Percentiles rank a stretch among this genome's conserved stretches.
phyloP scores from a whole-genome alignment of 2,888 invertebrate species.

The Eupithecia exiguata region DNA sequence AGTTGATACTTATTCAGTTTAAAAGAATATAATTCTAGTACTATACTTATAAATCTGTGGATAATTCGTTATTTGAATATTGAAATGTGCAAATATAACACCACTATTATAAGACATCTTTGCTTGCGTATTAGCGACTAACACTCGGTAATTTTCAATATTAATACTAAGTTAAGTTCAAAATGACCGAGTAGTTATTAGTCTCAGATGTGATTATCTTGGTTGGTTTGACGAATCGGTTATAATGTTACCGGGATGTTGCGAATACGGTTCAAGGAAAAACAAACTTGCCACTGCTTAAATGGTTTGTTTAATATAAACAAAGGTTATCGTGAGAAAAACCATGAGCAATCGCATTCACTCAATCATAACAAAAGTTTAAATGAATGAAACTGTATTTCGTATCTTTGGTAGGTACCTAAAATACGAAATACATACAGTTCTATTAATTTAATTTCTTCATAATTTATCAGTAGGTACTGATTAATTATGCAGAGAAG shows the following conservation, averaged over 20 bases:
- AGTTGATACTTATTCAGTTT: background rate
- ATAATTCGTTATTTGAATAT: background rate
- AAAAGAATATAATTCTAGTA: background rate
- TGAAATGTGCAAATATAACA: background rate
- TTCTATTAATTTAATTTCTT: too few relatives aligned
- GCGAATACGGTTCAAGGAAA: slow-evolving; percentile 19
- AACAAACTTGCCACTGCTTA: slow-evolving; percentile 13
- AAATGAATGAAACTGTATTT: background rate
- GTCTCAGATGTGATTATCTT: background rate
- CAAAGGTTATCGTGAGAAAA: slow-evolving; percentile 23
- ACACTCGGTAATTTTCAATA: too few relatives aligned
- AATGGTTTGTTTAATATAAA: slow-evolving; percentile 24
- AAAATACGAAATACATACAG: too few relatives aligned
- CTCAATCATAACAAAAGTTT: slow-evolving; percentile 5
- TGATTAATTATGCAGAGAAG: too few relatives aligned
- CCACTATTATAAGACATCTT: too few relatives aligned
- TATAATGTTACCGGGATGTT: background rate
- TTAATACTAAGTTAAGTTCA: too few relatives aligned
- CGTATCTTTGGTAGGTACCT: background rate
- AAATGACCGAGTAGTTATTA: too few relatives aligned
- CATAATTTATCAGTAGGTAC: background rate
- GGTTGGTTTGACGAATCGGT: background rate
- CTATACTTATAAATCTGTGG: too few relatives aligned
- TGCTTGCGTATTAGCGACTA: too few relatives aligned
- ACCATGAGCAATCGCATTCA: slow-evolving; percentile 10